A percentile compares a stretch with the other conserved stretches of the same genome.
These are phyloP conservation scores for Branchipolynoe longqiensis DNA, from an alignment of 2,888 invertebrate genomes.

Conservation along the genomic window DNA sequence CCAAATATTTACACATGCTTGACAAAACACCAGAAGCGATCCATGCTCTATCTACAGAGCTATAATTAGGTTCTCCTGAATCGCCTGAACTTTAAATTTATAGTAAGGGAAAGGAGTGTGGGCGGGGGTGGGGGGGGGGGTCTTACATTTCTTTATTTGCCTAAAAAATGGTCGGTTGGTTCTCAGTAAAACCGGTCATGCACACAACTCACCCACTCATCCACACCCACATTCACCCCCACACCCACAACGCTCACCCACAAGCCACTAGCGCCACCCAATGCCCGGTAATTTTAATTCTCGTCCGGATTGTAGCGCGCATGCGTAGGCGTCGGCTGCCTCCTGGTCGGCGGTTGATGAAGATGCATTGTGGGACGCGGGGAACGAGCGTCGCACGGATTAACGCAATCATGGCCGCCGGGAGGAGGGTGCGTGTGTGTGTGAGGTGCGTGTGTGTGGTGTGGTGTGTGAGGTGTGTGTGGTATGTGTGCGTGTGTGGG, in stretches of 20 bases:
- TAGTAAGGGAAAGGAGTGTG: no score
- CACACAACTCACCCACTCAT: neutral
- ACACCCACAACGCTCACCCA: neutral
- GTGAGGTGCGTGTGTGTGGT: no score
- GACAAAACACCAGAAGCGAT: no score
- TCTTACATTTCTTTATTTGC: no score
- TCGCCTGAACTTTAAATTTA: no score
- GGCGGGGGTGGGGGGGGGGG: no score
- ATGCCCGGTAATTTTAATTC: conserved; percentile 6
- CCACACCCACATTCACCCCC: neutral
- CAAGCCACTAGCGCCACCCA: neutral
- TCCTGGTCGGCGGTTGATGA: conserved; percentile 8
- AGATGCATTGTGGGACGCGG: conserved; percentile 16
- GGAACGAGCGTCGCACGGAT: neutral
- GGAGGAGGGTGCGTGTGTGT: neutral
- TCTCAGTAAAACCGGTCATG: neutral
- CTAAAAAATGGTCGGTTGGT: no score
- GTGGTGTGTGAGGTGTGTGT: neutral
- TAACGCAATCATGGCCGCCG: neutral
- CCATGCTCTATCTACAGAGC: no score
- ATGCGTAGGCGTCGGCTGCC: neutral
- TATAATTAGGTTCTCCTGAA: no score
- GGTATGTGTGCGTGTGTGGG: neutral
- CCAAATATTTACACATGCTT: no score
- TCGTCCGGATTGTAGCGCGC: conserved; percentile 13